phyloP scores from a whole-genome alignment of 2,797 vertebrate species.

The Eupleurogrammus muticus region DNA sequence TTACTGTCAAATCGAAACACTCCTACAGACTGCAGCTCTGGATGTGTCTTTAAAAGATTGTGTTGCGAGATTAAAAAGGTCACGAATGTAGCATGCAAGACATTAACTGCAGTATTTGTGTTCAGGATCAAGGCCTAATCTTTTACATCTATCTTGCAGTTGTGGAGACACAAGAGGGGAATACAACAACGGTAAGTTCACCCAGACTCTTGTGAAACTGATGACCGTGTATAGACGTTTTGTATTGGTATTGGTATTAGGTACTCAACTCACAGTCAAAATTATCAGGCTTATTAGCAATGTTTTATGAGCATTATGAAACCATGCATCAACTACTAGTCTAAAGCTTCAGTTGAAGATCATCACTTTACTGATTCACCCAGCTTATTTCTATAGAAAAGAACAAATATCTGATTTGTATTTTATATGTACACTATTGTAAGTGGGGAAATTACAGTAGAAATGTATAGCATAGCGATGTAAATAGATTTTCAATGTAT shows the following conservation, averaged over 20 bases:
- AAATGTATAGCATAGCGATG: too few relatives aligned
- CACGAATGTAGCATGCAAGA: neutral
- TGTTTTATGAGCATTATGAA: too few relatives aligned
- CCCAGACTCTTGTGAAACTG: too few relatives aligned
- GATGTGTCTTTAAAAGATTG: neutral
- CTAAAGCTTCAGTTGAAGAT: too few relatives aligned
- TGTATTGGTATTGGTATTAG: neutral
- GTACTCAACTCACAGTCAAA: neutral
- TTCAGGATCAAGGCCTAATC: neutral
- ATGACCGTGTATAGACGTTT: too few relatives aligned
- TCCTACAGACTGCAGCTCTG: neutral
- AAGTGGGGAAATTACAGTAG: too few relatives aligned
- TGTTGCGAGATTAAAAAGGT: neutral
- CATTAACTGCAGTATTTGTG: neutral
- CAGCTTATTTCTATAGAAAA: neutral
- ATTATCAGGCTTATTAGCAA: too few relatives aligned
- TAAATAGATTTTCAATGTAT: too few relatives aligned
- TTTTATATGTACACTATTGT: too few relatives aligned
- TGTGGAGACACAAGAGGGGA: slow-evolving; percentile 10
- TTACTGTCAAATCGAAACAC: neutral
- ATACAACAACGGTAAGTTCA: slow-evolving; percentile 16
- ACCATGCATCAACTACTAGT: too few relatives aligned
- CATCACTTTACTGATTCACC: too few relatives aligned
- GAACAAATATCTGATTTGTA: neutral
- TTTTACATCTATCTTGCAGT: slow-evolving; percentile 5